phyloP scores from a whole-genome alignment of 2,888 invertebrate genomes.

The Drosophila koepferae region DNA sequence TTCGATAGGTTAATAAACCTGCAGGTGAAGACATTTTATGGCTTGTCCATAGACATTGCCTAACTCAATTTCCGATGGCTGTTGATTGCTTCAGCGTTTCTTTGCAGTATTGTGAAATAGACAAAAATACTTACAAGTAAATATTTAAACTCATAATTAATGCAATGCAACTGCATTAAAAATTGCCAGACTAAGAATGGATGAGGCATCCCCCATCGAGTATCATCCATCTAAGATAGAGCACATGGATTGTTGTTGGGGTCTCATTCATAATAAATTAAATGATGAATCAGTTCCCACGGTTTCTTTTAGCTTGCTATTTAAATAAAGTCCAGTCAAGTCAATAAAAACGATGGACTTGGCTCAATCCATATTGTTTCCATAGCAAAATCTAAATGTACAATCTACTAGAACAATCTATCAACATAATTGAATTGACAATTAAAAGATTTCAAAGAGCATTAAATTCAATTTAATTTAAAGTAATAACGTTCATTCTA shows the following conservation, averaged over 20 bases:
- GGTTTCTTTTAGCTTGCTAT: not conserved
- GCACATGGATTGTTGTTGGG: too few relatives aligned
- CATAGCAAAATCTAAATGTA: too few relatives aligned
- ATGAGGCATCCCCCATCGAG: too few relatives aligned
- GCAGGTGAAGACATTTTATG: not conserved
- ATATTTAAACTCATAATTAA: too few relatives aligned
- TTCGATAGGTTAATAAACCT: conserved; percentile 62
- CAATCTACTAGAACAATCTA: not conserved
- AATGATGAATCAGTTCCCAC: not conserved
- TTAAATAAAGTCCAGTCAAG: too few relatives aligned
- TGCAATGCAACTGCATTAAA: too few relatives aligned
- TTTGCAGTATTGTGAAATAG: not conserved
- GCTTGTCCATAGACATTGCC: not conserved
- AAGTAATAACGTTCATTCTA: not conserved
- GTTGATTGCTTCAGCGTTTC: too few relatives aligned
- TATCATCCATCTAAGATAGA: too few relatives aligned
- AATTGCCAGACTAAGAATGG: too few relatives aligned
- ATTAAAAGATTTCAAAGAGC: not conserved
- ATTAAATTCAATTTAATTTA: conserved; percentile 1
- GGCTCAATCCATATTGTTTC: not conserved
- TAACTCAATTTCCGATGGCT: not conserved
- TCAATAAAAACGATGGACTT: not conserved
- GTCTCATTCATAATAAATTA: not conserved
- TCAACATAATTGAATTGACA: not conserved
- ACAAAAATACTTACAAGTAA: too few relatives aligned